Evolutionary conservation across 2,888 invertebrate species (phyloP), one percentile per base, ranked within the genome.

Genomic region (Tinea semifulvella): DNA sequence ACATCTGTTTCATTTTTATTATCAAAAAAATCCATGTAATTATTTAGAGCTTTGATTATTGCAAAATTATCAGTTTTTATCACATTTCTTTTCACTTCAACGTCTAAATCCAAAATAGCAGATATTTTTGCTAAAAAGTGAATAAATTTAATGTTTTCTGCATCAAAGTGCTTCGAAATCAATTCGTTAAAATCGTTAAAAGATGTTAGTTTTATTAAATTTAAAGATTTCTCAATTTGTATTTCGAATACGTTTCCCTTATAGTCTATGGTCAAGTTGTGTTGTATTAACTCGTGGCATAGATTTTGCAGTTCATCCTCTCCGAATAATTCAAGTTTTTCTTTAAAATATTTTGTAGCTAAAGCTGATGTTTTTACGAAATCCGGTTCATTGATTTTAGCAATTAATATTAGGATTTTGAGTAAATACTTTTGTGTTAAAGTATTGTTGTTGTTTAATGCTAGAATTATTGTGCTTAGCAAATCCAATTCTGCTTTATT

Each of bases 301-400:
- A 57, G 45, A 2, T 50, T 26, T n/a, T 52, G 45, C 0, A 63
- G 11, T 3, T 38, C 39, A 1, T 45, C 27, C 1, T 50, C 43
- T 1, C 55, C 50, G 17, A 63, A 71, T 1, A 72, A 20, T 3
- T 60, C 60, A 2, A 63, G 56, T 53, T 65, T 69, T 2, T 68
- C 63, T 0, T 54, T 26, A 8, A 61, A 63, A 1, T 61, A 45
- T 2, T 57, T 52, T 0, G 56, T 43, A 1, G 65, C 56, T 0
- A 31, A 48, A 17, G 61, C 55, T 42, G 65, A 66, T 1, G 57
- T 49, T 0, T 28, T 35, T 31, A 50, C 51, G 0, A 54, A 45
- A 7, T 50, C 46, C 0, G 48, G 45, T 44, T 58, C 56, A 20
- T 48, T 31, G 0, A 58, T 61, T 13, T 52, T 57, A 0, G 60